Conservation (phyloP, 2,888 invertebrate species). For the Xestia xanthographa region DNA sequence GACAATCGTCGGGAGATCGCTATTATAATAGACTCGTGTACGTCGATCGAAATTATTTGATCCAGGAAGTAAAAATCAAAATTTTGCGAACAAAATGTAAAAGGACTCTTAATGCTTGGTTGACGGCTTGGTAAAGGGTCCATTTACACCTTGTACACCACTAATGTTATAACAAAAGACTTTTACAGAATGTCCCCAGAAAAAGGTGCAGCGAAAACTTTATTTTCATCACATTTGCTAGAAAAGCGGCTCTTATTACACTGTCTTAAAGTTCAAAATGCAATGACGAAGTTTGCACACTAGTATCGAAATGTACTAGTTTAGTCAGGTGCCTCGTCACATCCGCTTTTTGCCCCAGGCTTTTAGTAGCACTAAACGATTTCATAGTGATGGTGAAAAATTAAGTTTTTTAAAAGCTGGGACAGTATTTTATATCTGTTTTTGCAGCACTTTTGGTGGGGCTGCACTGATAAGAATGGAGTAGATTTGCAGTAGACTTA, state of each 20-base stretch:
- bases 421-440: not conserved
- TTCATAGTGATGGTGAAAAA: conserved; percentile 20
- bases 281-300: not conserved
- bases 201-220: conserved; percentile 10
- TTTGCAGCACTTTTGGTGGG: not conserved
- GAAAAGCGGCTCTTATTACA: not conserved
- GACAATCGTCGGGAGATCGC: no score
- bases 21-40: no score
- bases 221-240: not conserved
- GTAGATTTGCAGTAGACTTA: not conserved
- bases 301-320: conserved; percentile 6
- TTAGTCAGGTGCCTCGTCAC: conserved; percentile 1
- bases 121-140: no score
- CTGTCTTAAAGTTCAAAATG: not conserved
- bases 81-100: no score
- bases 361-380: conserved; percentile 40
- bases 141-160: not conserved
- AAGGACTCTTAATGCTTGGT: no score
- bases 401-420: conserved; percentile 23
- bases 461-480: not conserved
- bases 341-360: conserved; percentile 30
- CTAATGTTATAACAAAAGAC: not conserved
- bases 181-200: not conserved
- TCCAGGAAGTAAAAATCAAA: no score
- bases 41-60: no score